Evolutionary conservation across 2,888 invertebrate genomes (phyloP), one percentile per base, ranked within the genome.

Genomic region (Caradrina kadenii): DNA sequence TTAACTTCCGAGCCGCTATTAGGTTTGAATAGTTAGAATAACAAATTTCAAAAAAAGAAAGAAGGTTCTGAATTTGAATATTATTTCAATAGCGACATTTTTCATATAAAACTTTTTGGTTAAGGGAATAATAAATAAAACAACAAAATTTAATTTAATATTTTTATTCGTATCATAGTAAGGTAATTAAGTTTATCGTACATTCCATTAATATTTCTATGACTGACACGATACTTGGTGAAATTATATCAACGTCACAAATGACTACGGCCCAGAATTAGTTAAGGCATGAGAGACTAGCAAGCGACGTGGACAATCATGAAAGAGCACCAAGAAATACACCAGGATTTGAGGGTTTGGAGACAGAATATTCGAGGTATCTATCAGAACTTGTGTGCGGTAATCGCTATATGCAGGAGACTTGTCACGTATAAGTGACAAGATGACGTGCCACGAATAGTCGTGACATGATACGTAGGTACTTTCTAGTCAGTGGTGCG

Each of bases 91-190:
- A 10, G 11, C 0, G 2, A 13, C 11, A 10, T 39, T 13, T 39
- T 11, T 39, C 3, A 13, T 13, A 39, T 2, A 39, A 39, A 39
- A 2, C 49, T 49, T 11, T 10, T 54, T 2, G 11, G 10, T 11
- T 50, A 48, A 1, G 21, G 53, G 1, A 42, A 48, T 0, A 2
- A 22, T 21, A 39, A 80, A 88, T 55, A 87, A 72, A 69, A 69
- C 45, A 60, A 45, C 63, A 50, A 67, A 72, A 81, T 84, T 86
- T 88, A 82, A 83, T 82, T 90, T 88, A 86, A 92, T 89, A 89
- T 89, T 88, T 91, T 92, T 91, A 92, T 91, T 93, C 76, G 86
- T 90, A 89, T 88, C 76, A 82, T 89, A 90, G 77, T 89, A 88
- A 88, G 84, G 86, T 91, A 90, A 88, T 83, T 85, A 87, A 84